phyloP scores from a whole-genome alignment of 2,113 vertebrate species.

The Herpailurus yagouaroundi region DNA sequence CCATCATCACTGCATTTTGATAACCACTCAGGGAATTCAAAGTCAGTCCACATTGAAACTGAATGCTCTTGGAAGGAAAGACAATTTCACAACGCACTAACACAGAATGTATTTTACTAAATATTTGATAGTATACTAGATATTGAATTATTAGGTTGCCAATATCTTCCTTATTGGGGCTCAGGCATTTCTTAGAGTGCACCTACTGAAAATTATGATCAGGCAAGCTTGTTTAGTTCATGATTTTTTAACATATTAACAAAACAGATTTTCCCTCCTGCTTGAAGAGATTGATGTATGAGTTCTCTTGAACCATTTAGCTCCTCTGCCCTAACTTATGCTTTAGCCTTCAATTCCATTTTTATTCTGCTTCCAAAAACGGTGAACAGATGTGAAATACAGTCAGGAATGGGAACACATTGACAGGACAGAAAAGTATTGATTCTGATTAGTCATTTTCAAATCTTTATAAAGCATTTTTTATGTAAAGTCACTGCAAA shows the following conservation, averaged over 20 bases:
- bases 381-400: conserved; percentile 44
- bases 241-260: neutral
- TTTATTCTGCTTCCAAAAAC: conserved; percentile 31
- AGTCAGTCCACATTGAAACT: conserved; percentile 50
- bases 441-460: conserved; percentile 51
- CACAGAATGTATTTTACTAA: conserved; percentile 42
- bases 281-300: neutral
- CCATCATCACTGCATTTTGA: conserved; percentile 47
- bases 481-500: conserved; percentile 26
- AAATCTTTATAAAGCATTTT: conserved; percentile 53
- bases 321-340: neutral
- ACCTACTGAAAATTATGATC: conserved; percentile 46
- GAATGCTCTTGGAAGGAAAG: conserved; percentile 38
- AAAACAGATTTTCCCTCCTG: neutral
- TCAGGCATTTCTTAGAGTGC: neutral
- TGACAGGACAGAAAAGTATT: conserved; percentile 28
- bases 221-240: conserved; percentile 29
- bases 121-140: conserved; percentile 21
- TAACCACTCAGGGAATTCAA: conserved; percentile 57
- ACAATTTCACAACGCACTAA: conserved; percentile 8
- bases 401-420: neutral
- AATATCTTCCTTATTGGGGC: neutral
- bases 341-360: conserved; percentile 39
- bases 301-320: conserved; percentile 33
- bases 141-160: neutral